Base-by-base conservation (phyloP, 2,888 invertebrate species). In the Scaptomyza flava region DNA sequence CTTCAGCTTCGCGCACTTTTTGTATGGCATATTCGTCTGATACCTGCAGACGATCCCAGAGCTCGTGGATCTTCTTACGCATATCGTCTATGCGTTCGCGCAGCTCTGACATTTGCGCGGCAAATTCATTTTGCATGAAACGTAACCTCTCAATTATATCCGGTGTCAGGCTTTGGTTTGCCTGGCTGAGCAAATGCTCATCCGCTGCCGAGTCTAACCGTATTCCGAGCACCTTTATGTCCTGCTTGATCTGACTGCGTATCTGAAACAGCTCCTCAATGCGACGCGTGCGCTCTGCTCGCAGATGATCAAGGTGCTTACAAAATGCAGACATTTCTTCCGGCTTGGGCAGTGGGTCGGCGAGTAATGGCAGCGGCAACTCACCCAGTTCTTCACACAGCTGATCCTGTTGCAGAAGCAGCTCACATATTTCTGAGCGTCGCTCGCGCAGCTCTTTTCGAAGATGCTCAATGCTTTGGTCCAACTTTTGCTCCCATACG, bases 41-140 rank as follows among this genome's bases (percentile, higher is more conserved):
- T 54, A 96, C 94, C 14, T 96, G 95, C 14, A 98, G 92, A 63
- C 95, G 94, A 20, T 95, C 94, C 97, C 97, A 97, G 0, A 97
- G 91, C 30, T 93, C 92, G 0, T 93, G 89, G 0, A 97, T 91
- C 56, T 95, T 94, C 34, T 94, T 94, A 46, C 94, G 94, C 73
- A 96, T 93, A 46, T 93, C 93, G 38, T 93, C 89, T 3, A 95
- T 94, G 90, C 94, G 90, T 17, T 92, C 89, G 38, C 94, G 94
- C 6, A 94, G 93, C 51, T 94, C 93, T 42, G 94, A 92, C 34
- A 93, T 93, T 84, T 94, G 93, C 23, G 93, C 92, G 43, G 93
- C 93, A 52, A 95, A 91, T 5, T 93, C 92, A 51, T 94, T 93
- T 12, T 93, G 93, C 68, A 95, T 93, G 57, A 94, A 92, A 1